Conservation (phyloP, 1,140 invertebrate genomes). For the Monochamus saltuarius region DNA sequence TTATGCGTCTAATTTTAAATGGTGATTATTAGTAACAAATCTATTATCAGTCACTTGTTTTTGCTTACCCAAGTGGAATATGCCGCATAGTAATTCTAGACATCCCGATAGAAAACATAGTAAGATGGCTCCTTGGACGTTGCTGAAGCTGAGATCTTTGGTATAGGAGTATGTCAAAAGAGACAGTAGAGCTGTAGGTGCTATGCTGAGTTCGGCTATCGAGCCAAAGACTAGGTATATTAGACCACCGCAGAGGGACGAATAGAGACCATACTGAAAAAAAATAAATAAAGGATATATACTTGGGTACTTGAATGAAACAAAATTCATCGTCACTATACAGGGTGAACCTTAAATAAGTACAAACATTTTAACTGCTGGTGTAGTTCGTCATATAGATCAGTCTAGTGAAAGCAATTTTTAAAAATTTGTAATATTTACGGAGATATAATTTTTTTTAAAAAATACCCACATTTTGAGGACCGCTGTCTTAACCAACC, state of each 20-base stretch:
- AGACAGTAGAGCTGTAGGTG: constrained; percentile 75
- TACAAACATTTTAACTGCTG: too few relatives aligned
- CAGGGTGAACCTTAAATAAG: too few relatives aligned
- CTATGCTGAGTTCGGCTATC: constrained; percentile 80
- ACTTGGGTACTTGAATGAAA: not conserved
- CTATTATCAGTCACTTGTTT: not conserved
- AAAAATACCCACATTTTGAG: too few relatives aligned
- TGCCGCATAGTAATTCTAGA: constrained; percentile 67
- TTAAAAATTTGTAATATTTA: too few relatives aligned
- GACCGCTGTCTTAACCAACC: too few relatives aligned
- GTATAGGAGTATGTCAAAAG: constrained; percentile 69
- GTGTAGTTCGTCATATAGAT: too few relatives aligned
- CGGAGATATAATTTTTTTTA: too few relatives aligned
- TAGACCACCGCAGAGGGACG: constrained; percentile 79
- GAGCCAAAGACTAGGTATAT: constrained; percentile 82
- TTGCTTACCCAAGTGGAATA: constrained; percentile 64
- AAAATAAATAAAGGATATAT: constrained; percentile 23
- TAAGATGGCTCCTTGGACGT: constrained; percentile 67
- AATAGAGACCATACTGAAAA: constrained; percentile 82
- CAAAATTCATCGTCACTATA: too few relatives aligned
- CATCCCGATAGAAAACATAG: constrained; percentile 72
- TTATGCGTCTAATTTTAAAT: too few relatives aligned
- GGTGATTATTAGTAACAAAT: too few relatives aligned
- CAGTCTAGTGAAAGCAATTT: too few relatives aligned
- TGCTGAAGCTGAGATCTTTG: constrained; percentile 53